These are phyloP conservation scores for Liolophura sinensis DNA, from an alignment of 1,140 invertebrate genomes.

Conservation along the genomic window DNA sequence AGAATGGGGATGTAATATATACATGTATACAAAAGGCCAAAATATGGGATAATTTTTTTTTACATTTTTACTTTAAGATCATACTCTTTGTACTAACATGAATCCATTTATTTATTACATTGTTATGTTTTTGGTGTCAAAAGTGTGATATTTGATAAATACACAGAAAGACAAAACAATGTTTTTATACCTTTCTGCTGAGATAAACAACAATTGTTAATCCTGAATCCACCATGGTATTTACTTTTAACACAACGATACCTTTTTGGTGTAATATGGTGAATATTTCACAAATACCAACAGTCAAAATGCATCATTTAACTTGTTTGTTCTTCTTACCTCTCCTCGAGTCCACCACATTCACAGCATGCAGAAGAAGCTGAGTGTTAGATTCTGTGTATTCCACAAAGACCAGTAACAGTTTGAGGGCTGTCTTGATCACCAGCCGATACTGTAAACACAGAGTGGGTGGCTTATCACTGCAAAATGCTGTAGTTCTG, in stretches of 20 bases:
- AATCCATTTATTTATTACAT: too few relatives aligned
- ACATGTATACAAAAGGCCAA: too few relatives aligned
- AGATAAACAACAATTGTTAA: neutral
- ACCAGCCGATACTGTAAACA: slow-evolving; percentile 82
- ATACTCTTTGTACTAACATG: too few relatives aligned
- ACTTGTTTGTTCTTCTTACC: slow-evolving; percentile 58
- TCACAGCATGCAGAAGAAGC: slow-evolving; percentile 74
- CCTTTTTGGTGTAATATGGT: neutral
- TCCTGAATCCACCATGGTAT: neutral
- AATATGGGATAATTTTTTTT: too few relatives aligned
- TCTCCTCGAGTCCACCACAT: slow-evolving; percentile 78
- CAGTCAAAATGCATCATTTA: neutral
- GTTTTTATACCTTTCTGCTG: neutral
- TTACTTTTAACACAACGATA: neutral
- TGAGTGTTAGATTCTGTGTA: slow-evolving; percentile 93
- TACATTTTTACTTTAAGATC: too few relatives aligned
- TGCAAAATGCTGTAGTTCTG: too few relatives aligned
- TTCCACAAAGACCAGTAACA: slow-evolving; percentile 97
- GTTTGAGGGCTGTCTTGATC: slow-evolving; percentile 97
- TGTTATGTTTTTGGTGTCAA: too few relatives aligned
- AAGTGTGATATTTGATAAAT: too few relatives aligned
- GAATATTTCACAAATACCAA: neutral
- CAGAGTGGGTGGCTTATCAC: neutral
- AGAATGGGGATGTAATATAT: too few relatives aligned
- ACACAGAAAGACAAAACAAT: neutral